Conservation (phyloP, 2,113 vertebrate species). For the Furnarius figulus region DNA sequence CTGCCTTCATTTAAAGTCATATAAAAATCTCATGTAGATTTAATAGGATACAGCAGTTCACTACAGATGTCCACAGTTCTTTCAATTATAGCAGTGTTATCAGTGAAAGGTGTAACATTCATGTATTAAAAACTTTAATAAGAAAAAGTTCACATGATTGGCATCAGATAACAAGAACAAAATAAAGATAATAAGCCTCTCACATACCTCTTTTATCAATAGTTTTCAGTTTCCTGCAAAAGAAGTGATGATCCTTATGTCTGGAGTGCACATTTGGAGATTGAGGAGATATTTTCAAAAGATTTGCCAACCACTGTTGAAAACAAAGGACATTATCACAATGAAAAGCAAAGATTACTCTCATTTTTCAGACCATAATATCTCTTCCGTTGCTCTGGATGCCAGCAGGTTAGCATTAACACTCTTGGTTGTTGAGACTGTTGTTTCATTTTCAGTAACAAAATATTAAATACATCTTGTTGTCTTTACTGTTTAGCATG, state of each 20-base stretch:
- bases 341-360: neutral
- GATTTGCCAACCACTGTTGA: neutral
- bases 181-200: neutral
- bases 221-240: neutral
- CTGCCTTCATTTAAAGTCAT: neutral
- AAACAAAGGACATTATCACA: neutral
- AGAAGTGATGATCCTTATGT: neutral
- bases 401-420: neutral
- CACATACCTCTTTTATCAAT: neutral
- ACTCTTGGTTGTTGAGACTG: fast-evolving
- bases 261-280: neutral
- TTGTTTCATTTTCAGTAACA: neutral
- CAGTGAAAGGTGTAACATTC: neutral
- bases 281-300: neutral
- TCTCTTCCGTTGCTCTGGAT: neutral
- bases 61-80: neutral
- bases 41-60: neutral
- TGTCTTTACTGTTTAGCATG: neutral
- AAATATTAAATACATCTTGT: fast-evolving
- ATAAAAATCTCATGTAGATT: neutral
- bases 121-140: neutral
- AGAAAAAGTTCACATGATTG: neutral
- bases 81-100: neutral
- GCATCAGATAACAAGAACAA: neutral
- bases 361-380: neutral